Conservation (phyloP, 2,113 vertebrate species). For the Anoplopoma fimbria region DNA sequence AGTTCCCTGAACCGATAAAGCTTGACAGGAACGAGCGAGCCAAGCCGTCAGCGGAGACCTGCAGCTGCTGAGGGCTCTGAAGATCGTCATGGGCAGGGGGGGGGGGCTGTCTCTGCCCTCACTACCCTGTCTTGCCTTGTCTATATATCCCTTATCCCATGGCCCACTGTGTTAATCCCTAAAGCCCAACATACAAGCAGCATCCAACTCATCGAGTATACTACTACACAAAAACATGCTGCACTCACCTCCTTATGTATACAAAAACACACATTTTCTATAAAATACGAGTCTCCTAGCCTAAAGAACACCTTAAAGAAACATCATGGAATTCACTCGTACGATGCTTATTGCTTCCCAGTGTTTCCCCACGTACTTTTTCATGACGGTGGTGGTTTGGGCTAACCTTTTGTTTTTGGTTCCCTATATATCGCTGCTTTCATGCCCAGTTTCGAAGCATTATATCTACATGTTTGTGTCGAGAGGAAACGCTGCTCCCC, state of each 20-base stretch:
- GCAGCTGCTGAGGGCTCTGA: conserved; percentile 92
- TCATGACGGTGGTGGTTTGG: conserved; percentile 56
- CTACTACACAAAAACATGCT: conserved; percentile 69
- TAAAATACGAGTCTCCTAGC: conserved; percentile 63
- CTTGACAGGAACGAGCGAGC: conserved; percentile 94
- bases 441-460: conserved; percentile 55
- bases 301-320: conserved; percentile 75
- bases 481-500: background rate
- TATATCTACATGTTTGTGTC: conserved; percentile 60
- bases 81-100: conserved; percentile 62
- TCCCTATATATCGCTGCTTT: conserved; percentile 53
- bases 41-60: conserved; percentile 90
- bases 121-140: conserved; percentile 79
- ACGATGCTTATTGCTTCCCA: conserved; percentile 57
- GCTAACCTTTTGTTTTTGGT: conserved; percentile 53
- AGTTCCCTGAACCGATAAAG: conserved; percentile 97
- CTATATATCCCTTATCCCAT: conserved; percentile 77
- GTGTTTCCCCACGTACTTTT: conserved; percentile 49
- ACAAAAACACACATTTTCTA: conserved; percentile 74
- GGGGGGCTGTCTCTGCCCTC: conserved; percentile 57
- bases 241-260: conserved; percentile 63
- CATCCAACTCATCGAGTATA: conserved; percentile 70
- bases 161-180: conserved; percentile 81
- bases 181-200: conserved; percentile 69
- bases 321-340: conserved; percentile 62